Percentiles rank a stretch among this genome's conserved stretches.
phyloP scores from a whole-genome alignment of 2,888 invertebrate species.

The Lasius platythorax region DNA sequence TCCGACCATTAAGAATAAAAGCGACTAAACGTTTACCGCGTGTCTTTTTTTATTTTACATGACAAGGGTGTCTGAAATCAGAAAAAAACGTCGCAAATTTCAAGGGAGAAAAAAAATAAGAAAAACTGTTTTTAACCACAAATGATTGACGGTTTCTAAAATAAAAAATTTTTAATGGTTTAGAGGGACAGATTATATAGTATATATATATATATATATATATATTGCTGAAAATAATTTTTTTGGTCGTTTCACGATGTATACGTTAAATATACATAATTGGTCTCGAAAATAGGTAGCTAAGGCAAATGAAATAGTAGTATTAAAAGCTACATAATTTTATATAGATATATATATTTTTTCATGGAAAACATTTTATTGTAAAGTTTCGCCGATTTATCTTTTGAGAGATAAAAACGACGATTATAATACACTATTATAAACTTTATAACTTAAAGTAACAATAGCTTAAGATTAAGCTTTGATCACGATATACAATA shows the following conservation, averaged over 20 bases:
- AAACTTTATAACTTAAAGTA: slow-evolving; percentile 11
- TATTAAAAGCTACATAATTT: neutral
- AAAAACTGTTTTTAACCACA: neutral
- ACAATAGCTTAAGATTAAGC: neutral
- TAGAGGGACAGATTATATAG: neutral
- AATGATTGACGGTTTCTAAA: slow-evolving; percentile 51
- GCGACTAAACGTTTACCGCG: neutral
- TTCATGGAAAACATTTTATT: neutral
- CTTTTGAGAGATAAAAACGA: neutral
- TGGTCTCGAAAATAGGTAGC: neutral
- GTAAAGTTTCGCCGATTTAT: neutral
- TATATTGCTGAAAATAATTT: slow-evolving; percentile 23
- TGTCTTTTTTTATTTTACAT: neutral
- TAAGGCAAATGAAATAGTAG: neutral
- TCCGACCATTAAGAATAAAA: neutral
- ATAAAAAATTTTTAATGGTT: slow-evolving; percentile 21
- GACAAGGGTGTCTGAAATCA: neutral
- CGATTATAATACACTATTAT: neutral
- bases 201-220: too few relatives aligned
- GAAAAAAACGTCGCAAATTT: neutral
- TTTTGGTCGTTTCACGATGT: neutral
- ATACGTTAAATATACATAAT: neutral
- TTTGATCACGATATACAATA: neutral
- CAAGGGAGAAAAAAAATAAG: neutral
- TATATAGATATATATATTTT: neutral